A percentile compares a stretch with the other conserved stretches of the same genome.
phyloP scores from a whole-genome alignment of 2,888 invertebrate genomes.

The Parthenolecanium corni region DNA sequence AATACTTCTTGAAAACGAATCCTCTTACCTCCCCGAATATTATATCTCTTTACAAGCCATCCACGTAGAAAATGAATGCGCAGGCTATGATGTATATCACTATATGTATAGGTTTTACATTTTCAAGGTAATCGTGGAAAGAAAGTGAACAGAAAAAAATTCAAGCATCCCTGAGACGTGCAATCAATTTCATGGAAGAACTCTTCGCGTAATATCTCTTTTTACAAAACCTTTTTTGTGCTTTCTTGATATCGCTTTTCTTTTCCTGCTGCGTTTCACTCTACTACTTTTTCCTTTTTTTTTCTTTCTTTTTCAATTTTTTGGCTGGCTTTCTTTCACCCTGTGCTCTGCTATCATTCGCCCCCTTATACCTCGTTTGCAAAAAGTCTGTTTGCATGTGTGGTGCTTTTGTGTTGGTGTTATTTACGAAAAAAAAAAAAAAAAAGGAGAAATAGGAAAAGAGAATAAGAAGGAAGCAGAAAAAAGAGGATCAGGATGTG shows the following conservation, averaged over 20 bases:
- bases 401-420: neutral
- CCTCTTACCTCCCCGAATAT: too few relatives aligned
- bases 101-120: too few relatives aligned
- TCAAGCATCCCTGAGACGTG: conserved; percentile 14
- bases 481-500: neutral
- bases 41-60: too few relatives aligned
- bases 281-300: conserved; percentile 12
- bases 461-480: too few relatives aligned
- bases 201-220: conserved; percentile 28
- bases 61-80: too few relatives aligned
- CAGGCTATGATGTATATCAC: too few relatives aligned
- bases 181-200: conserved; percentile 30
- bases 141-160: neutral
- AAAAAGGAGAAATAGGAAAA: too few relatives aligned
- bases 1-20: too few relatives aligned
- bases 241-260: conserved; percentile 27
- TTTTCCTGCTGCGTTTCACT: conserved; percentile 18
- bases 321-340: neutral
- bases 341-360: too few relatives aligned
- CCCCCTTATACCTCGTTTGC: neutral
- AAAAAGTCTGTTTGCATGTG: conserved; percentile 11
- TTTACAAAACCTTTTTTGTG: conserved; percentile 10
- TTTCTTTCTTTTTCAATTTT: conserved; percentile 8
- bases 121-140: conserved; percentile 24
- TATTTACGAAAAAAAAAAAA: neutral